Evolutionary conservation across 2,113 vertebrate genomes (phyloP).

Genomic region (Leptocoma aspasia): DNA sequence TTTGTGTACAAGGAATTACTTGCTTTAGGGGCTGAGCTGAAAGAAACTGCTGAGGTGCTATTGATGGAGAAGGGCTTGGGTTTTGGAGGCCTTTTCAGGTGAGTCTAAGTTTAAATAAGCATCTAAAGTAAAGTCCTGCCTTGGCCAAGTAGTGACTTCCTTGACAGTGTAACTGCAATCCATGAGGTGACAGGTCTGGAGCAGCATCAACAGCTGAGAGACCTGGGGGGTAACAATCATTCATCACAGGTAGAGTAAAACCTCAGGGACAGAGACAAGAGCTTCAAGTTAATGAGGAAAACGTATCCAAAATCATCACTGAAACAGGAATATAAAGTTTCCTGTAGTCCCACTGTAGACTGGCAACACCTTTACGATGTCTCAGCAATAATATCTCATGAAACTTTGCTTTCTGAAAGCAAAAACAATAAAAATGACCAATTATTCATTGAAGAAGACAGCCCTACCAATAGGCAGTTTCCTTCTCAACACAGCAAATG

Average conservation of each 20-base stretch:
- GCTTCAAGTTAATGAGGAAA: not conserved
- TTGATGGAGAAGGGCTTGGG: not conserved
- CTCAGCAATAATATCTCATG: not conserved
- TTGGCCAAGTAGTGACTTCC: not conserved
- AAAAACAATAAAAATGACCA: not conserved
- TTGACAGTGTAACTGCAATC: not conserved
- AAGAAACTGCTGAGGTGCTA: not conserved
- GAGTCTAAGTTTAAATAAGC: not conserved
- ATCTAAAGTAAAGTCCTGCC: not conserved
- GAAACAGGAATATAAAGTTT: not conserved
- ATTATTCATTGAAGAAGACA: not conserved
- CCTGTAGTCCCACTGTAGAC: not conserved
- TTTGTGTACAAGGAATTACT: not conserved
- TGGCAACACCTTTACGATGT: not conserved
- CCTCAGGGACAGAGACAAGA: not conserved
- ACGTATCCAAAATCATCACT: not conserved
- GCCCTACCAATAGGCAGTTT: not conserved
- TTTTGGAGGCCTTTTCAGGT: not conserved
- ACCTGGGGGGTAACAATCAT: not conserved
- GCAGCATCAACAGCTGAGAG: not conserved
- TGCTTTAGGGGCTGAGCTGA: not conserved
- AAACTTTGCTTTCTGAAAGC: not conserved
- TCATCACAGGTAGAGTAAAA: not conserved
- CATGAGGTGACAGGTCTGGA: not conserved
- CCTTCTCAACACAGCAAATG: not conserved